phyloP scores from a whole-genome alignment of 2,888 invertebrate species.

The Polyommatus iphigenia region DNA sequence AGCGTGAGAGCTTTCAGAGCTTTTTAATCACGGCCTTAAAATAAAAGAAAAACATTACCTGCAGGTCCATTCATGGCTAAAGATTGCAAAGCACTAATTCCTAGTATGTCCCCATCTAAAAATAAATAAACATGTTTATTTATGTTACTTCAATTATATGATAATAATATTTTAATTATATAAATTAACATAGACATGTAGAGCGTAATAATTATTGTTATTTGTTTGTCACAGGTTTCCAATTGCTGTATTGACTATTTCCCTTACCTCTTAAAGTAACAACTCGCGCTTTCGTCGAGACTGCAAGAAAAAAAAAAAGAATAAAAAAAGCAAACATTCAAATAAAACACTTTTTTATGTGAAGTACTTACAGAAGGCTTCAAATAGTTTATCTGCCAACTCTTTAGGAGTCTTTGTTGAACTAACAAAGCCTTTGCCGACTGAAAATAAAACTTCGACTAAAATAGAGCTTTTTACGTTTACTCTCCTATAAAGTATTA shows the following conservation, averaged over 20 bases:
- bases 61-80: background rate
- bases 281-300: slow-evolving; percentile 51
- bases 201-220: no score
- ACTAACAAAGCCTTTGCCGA: slow-evolving; percentile 61
- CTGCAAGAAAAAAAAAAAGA: slow-evolving; percentile 45
- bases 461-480: slow-evolving; percentile 21
- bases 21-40: background rate
- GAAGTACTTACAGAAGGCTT: slow-evolving; percentile 56
- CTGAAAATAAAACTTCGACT: slow-evolving; percentile 43
- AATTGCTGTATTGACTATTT: background rate
- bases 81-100: background rate
- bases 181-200: no score
- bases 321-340: slow-evolving; percentile 10
- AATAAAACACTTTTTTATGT: slow-evolving; percentile 29
- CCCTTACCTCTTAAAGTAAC: slow-evolving; percentile 48
- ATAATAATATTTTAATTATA: no score
- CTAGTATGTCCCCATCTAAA: background rate
- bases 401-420: slow-evolving; percentile 48
- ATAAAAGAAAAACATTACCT: slow-evolving; percentile 5
- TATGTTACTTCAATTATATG: background rate
- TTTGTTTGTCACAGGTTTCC: no score
- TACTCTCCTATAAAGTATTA: slow-evolving; percentile 21
- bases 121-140: background rate
- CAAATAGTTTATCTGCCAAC: slow-evolving; percentile 61
- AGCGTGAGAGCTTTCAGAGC: background rate